Conservation (phyloP, 2,797 vertebrate genomes). For the Molothrus aeneus region DNA sequence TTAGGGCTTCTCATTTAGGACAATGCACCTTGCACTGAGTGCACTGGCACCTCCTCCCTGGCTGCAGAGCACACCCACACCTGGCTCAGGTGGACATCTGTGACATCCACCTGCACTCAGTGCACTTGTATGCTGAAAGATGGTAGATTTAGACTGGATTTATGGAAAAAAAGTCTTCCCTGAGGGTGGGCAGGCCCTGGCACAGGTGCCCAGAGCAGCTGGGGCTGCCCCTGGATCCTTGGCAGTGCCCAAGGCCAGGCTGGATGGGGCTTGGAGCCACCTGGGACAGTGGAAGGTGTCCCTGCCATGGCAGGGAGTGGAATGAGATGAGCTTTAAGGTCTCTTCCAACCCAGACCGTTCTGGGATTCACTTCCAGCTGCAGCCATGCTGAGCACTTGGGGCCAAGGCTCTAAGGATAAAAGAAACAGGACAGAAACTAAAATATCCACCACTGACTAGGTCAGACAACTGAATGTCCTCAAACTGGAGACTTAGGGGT, state of each 20-base stretch:
- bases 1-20: not conserved
- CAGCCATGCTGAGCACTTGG: not conserved
- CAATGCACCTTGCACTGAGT: not conserved
- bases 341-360: not conserved
- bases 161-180: not conserved
- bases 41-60: not conserved
- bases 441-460: not conserved
- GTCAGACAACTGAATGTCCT: not conserved
- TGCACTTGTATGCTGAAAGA: not conserved
- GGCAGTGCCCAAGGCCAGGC: accelerated
- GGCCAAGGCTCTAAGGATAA: not conserved
- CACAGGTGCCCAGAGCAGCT: not conserved
- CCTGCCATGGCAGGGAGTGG: not conserved
- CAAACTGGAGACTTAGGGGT: not conserved
- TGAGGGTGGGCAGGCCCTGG: not conserved
- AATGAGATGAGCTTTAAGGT: not conserved
- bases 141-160: not conserved
- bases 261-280: accelerated
- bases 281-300: not conserved
- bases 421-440: not conserved
- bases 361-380: not conserved
- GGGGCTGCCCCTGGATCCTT: not conserved
- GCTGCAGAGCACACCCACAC: not conserved
- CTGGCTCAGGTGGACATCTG: not conserved
- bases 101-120: not conserved